Evolutionary conservation across 1,140 invertebrate species (phyloP), one percentile per base, ranked within the genome.

Genomic region (Onthophagus taurus): DNA sequence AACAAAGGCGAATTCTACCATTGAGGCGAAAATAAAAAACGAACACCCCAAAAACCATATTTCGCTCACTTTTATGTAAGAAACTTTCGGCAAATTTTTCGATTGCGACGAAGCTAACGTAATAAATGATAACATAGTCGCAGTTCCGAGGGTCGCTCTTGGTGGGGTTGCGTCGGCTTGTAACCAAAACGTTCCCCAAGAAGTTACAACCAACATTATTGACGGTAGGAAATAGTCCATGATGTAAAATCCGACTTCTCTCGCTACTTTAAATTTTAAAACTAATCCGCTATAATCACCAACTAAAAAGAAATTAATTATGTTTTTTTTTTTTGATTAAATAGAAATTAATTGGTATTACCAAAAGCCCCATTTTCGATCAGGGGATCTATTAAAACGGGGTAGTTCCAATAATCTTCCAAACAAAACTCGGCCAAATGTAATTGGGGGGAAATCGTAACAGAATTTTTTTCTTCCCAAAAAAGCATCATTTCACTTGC

Each of bases 181-280:
- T 31, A 91, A 64, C 87, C 87, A 91, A 55, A 91, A 91, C 0
- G 87, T 87, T 11, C 91, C 86, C 87, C 88, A 92, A 0, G 87
- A 90, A 45, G 89, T 85, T 11, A 80, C 79, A 4, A 91, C 88
- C 42, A 92, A 80, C 46, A 91, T 73, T 67, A 90, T 88, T 4
- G 86, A 89, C 1, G 89, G 89, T 44, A 91, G 75, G 51, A 88
- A 92, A 57, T 89, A 91, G 51, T 91, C 88, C 77, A 92, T 86
- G 33, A 92, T 69, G 53, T 91, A 90, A 59, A 88, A 89, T 31
- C 87, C 87, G 51, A 89, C 82, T 68, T 89, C 83, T 21, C 87
- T 72, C 0, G 78, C 75, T 9, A 90, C 60, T 55, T 82, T 78
- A 48, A 89, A 87, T 4, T 78, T 79, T 50, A 89, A 85, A 30